Percentiles rank a stretch among this genome's conserved stretches.
Evolutionary conservation across 2,113 vertebrate species (phyloP).

Genomic region (Rhinoptilus africanus): DNA sequence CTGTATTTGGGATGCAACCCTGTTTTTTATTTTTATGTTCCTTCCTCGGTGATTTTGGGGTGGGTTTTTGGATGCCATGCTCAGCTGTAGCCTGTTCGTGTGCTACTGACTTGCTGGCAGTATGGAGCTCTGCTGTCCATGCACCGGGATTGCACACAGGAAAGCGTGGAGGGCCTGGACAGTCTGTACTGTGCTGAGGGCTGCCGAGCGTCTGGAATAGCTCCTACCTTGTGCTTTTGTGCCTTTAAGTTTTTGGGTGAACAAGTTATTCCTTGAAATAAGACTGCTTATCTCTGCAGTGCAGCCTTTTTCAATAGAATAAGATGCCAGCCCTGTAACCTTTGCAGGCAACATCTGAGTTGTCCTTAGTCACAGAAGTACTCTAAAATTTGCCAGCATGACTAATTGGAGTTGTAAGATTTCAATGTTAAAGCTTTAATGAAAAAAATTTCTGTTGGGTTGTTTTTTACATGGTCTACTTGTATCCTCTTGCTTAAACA

Average conservation of each 20-base stretch:
- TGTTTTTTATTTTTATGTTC: too few species aligned
- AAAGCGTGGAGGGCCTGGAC: not conserved
- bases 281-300: not conserved
- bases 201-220: not conserved
- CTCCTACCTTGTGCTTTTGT: not conserved
- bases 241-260: not conserved
- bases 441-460: not conserved
- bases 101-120: not conserved
- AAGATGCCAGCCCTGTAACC: not conserved
- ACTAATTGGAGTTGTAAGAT: not conserved
- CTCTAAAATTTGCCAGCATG: not conserved
- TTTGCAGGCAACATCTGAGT: not conserved
- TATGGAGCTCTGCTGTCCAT: rapidly evolving
- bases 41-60: not conserved
- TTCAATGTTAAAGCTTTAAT: not conserved
- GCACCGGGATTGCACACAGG: not conserved
- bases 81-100: not conserved
- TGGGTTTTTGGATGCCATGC: not conserved
- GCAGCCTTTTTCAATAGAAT: not conserved
- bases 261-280: conserved; percentile 1
- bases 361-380: not conserved
- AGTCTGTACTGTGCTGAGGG: not conserved
- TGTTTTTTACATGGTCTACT: not conserved
- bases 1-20: not conserved
- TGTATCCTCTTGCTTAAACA: not conserved